Conservation (phyloP, 2,797 vertebrate genomes). For the Gymnodraco acuticeps region DNA sequence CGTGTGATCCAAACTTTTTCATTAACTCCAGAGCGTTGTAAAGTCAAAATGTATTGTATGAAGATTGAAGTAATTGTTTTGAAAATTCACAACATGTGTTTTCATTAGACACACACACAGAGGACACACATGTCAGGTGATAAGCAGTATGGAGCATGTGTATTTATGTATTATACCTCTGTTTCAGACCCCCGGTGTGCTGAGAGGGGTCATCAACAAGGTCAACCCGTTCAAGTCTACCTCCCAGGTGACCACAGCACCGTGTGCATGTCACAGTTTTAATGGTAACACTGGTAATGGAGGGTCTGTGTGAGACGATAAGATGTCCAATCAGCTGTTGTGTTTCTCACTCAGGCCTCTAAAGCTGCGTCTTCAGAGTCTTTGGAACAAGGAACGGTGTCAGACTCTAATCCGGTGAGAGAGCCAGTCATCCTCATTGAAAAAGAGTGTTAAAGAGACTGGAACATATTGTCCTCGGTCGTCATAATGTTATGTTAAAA, state of each 20-base stretch:
- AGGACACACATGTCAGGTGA: too few species aligned
- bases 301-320: not conserved
- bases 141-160: not conserved
- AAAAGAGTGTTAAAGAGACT: too few species aligned
- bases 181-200: slow-evolving; percentile 58
- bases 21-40: too few species aligned
- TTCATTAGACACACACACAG: too few species aligned
- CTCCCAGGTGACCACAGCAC: slow-evolving; percentile 59
- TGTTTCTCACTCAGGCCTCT: slow-evolving; percentile 47
- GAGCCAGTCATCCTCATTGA: too few species aligned
- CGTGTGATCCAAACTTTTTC: too few species aligned
- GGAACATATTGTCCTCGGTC: too few species aligned
- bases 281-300: too few species aligned
- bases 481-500: too few species aligned
- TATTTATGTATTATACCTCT: not conserved
- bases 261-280: not conserved
- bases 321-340: not conserved
- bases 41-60: too few species aligned
- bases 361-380: slow-evolving; percentile 50
- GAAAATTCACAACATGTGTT: too few species aligned
- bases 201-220: slow-evolving; percentile 68
- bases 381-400: slow-evolving; percentile 17
- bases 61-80: too few species aligned
- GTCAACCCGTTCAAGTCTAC: slow-evolving; percentile 71
- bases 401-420: slow-evolving; percentile 58